Evolutionary conservation across 1,140 invertebrate genomes (phyloP).

Genomic region (Plodia interpunctella): DNA sequence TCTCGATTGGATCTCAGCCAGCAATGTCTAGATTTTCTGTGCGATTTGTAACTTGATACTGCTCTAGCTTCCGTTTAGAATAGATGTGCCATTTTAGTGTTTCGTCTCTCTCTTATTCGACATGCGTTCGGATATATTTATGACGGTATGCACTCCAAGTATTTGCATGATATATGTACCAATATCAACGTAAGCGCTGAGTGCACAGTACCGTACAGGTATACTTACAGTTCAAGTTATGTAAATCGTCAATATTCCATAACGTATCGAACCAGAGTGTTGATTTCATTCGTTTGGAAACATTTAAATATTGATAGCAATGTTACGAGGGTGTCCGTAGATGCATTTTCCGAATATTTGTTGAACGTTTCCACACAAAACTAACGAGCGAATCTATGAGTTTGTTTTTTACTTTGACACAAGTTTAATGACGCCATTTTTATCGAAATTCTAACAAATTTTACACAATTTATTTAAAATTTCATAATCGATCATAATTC

Average conservation of each 20-base stretch:
- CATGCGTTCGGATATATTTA: constrained; percentile 60
- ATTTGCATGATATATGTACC: constrained; percentile 29
- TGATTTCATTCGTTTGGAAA: constrained; percentile 21
- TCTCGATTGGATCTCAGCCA: constrained; percentile 68
- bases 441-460: too few species aligned
- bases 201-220: constrained; percentile 12
- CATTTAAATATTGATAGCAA: constrained; percentile 34
- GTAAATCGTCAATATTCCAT: constrained; percentile 11
- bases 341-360: constrained; percentile 38
- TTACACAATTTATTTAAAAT: too few species aligned
- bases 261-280: constrained; percentile 5
- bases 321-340: constrained; percentile 21
- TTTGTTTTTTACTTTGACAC: background rate
- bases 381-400: background rate
- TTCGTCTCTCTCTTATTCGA: constrained; percentile 57
- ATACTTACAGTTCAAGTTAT: constrained; percentile 18
- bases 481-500: too few species aligned
- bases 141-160: constrained; percentile 37
- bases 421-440: background rate
- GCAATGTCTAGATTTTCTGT: constrained; percentile 69
- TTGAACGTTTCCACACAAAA: constrained; percentile 20
- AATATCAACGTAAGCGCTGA: constrained; percentile 7
- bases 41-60: constrained; percentile 71
- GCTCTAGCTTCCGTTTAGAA: constrained; percentile 67
- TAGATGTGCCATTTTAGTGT: constrained; percentile 68